A percentile compares a stretch with the other conserved stretches of the same genome.
Evolutionary conservation across 2,888 invertebrate genomes (phyloP).

Genomic region (Dyspetes luteomarginatus): DNA sequence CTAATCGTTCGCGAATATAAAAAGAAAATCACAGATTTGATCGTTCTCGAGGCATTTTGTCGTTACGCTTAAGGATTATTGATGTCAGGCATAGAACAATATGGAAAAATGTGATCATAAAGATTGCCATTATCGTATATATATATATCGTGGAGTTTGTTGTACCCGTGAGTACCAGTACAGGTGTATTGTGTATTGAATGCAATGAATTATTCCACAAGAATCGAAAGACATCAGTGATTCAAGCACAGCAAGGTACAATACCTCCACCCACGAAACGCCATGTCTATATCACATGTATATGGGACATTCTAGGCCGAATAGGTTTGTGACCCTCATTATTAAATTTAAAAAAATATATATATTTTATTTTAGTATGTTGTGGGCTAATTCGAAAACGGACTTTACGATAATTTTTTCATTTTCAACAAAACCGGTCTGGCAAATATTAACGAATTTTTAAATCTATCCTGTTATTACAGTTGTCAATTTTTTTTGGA

Average conservation of each 20-base stretch:
- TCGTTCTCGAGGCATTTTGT: neutral
- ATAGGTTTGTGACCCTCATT: too few relatives aligned
- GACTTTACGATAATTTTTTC: too few relatives aligned
- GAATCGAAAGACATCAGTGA: constrained; percentile 52
- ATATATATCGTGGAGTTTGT: neutral
- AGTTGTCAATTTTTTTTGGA: too few relatives aligned
- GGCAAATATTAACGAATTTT: too few relatives aligned
- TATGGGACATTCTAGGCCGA: too few relatives aligned
- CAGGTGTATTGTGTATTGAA: constrained; percentile 53
- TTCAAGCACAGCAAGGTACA: constrained; percentile 43
- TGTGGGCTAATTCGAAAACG: too few relatives aligned
- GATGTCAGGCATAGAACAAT: neutral
- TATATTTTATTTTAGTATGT: too few relatives aligned
- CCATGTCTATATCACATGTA: too few relatives aligned
- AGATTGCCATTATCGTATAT: neutral
- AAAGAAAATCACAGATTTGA: neutral
- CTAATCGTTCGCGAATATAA: neutral
- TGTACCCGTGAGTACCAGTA: constrained; percentile 35
- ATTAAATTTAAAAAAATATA: too few relatives aligned
- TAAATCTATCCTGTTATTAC: too few relatives aligned
- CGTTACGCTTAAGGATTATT: neutral
- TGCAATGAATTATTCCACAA: constrained; percentile 55
- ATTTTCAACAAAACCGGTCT: too few relatives aligned
- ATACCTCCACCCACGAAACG: constrained; percentile 45
- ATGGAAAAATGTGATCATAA: constrained; percentile 11